Conservation (phyloP, 2,888 invertebrate genomes). For the Drosophila formosana region DNA sequence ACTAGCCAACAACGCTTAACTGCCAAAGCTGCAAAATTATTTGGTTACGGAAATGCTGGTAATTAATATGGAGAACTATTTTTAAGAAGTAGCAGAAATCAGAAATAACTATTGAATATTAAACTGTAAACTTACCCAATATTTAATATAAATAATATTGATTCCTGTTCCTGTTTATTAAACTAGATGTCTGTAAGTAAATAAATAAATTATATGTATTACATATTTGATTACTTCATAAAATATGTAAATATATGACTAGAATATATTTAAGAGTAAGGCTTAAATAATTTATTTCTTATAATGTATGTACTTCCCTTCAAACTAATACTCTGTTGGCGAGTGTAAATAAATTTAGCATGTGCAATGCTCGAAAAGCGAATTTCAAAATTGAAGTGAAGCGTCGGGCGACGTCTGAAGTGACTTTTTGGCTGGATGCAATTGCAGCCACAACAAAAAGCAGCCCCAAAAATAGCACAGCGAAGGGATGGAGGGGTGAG, state of each 20-base stretch:
- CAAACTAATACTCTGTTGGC: slow-evolving; percentile 10
- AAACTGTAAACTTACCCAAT: neutral
- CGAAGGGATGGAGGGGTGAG: neutral
- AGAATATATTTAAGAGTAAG: too few species aligned
- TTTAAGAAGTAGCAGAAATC: too few species aligned
- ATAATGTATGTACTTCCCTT: neutral
- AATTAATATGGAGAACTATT: too few species aligned
- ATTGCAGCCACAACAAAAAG: slow-evolving; percentile 34
- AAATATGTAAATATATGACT: too few species aligned
- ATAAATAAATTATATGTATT: neutral
- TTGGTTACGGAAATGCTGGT: too few species aligned
- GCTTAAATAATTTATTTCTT: neutral
- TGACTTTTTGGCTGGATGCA: slow-evolving; percentile 43
- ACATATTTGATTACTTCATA: neutral
- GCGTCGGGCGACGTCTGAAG: slow-evolving; percentile 21
- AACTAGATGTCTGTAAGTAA: too few species aligned
- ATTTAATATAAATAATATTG: neutral
- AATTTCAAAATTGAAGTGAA: slow-evolving; percentile 39
- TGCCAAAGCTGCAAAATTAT: too few species aligned
- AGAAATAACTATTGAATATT: too few species aligned
- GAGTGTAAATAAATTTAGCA: slow-evolving; percentile 53
- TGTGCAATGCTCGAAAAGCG: slow-evolving; percentile 11
- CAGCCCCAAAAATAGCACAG: slow-evolving; percentile 42
- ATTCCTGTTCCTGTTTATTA: neutral
- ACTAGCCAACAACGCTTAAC: neutral